phyloP scores from a whole-genome alignment of 1,140 invertebrate species.

The Magallana angulata region DNA sequence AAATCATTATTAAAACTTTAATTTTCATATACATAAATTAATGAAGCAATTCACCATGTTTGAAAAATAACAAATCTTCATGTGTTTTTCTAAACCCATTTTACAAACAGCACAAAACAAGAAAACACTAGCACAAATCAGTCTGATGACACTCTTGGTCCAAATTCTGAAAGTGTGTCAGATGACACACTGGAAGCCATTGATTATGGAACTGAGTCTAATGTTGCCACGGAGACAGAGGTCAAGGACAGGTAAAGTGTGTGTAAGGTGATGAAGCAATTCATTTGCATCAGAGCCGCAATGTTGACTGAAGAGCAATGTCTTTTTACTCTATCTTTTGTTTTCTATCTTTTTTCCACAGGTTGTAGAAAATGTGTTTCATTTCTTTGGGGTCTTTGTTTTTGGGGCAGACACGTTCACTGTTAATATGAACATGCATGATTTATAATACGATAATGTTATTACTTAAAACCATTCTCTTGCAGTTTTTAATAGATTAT shows the following conservation, averaged over 20 bases:
- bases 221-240: constrained; percentile 25
- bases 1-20: too few species aligned
- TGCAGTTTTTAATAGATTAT: too few species aligned
- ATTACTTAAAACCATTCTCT: too few species aligned
- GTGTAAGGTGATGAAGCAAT: not conserved
- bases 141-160: constrained; percentile 10
- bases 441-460: too few species aligned
- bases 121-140: constrained; percentile 18
- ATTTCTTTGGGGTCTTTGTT: not conserved
- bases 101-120: constrained; percentile 31
- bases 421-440: too few species aligned
- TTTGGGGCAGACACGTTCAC: not conserved
- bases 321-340: not conserved
- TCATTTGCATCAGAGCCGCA: too few species aligned
- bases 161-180: constrained; percentile 32
- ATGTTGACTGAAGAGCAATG: not conserved
- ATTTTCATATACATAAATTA: too few species aligned
- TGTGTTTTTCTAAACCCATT: constrained; percentile 10
- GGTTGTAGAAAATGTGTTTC: not conserved
- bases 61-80: not conserved
- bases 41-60: too few species aligned
- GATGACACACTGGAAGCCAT: constrained; percentile 27
- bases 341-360: not conserved
- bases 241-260: constrained; percentile 10
- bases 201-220: not conserved